Evolutionary conservation across 1,140 invertebrate species (phyloP), one percentile per base, ranked within the genome.

Genomic region (Helicoverpa armigera): DNA sequence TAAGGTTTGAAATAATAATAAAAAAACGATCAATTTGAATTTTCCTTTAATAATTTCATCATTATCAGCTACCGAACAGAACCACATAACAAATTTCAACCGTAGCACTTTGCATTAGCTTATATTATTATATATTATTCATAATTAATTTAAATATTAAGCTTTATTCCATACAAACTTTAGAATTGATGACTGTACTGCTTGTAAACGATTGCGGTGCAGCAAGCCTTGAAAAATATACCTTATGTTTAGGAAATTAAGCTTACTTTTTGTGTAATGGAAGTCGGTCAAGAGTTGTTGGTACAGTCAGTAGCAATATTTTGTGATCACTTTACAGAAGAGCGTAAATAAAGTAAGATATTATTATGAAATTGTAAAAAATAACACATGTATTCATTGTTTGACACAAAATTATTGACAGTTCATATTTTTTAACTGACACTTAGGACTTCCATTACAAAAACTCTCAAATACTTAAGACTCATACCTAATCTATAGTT

Each of bases 41-140:
- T 84, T 86, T 85, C 79, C 81, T 88, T 88, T 88, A 88, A 84
- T 88, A 85, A 83, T 84, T 85, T 81, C 77, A 79, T 84, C 79
- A 81, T 82, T 82, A 81, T 75, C 74, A 86, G 81, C 85, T 85
- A 86, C 81, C 80, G 61, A 87, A 86, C 73, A 83, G 82, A 88
- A 86, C 79, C 75, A 85, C 79, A 86, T 82, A 86, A 88, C 79
- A 83, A 83, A 82, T 82, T 23, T 77, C 61, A 65, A 77, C 61
- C 48, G 61, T 76, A 76, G 73, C 74, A 61, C 60, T 70, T 69
- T 69, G 74, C 74, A 50, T 77, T 70, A 77, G 74, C 74, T 77
- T 77, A 65, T 35, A 53, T 3, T 3, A 29, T 50, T 69, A 69
- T 9, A 23, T 69, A 69, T 67, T 16, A 12, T 65, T 14, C 3